Evolutionary conservation across 2,888 invertebrate species (phyloP).

Genomic region (Melieria omissa): DNA sequence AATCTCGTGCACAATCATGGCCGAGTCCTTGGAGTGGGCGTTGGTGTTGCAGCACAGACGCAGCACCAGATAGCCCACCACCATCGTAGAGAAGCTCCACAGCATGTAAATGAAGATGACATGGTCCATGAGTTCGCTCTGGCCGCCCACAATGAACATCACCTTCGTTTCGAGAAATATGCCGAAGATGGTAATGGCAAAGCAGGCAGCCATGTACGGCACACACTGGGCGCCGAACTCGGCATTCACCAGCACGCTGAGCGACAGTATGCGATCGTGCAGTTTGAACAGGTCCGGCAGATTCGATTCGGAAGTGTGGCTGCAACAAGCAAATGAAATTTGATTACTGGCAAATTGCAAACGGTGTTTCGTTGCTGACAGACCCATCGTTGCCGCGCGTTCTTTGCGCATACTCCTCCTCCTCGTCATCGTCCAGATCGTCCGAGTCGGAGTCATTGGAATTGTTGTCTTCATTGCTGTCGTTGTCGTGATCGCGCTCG

Average conservation of each 20-base stretch:
- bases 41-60: constrained; percentile 62
- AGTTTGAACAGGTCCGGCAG: constrained; percentile 63
- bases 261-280: constrained; percentile 62
- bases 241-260: constrained; percentile 59
- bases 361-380: too few species aligned
- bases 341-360: background rate
- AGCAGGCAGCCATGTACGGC: constrained; percentile 62
- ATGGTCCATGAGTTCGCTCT: constrained; percentile 56
- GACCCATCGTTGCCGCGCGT: too few species aligned
- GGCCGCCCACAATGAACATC: constrained; percentile 59
- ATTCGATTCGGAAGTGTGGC: constrained; percentile 58
- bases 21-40: constrained; percentile 62
- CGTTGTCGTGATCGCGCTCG: too few species aligned
- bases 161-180: constrained; percentile 66
- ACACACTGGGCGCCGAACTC: constrained; percentile 64
- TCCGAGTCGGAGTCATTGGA: background rate
- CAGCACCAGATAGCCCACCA: constrained; percentile 61
- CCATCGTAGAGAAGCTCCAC: constrained; percentile 61
- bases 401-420: constrained; percentile 28
- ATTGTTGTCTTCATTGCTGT: constrained; percentile 6
- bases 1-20: constrained; percentile 66
- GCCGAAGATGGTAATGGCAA: constrained; percentile 63
- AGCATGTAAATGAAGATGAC: constrained; percentile 58
- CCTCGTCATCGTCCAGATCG: constrained; percentile 30
- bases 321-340: constrained; percentile 33